Percentiles rank a stretch among this genome's conserved stretches.
Conservation (phyloP, 2,888 invertebrate species). For the Atherix ibis region DNA sequence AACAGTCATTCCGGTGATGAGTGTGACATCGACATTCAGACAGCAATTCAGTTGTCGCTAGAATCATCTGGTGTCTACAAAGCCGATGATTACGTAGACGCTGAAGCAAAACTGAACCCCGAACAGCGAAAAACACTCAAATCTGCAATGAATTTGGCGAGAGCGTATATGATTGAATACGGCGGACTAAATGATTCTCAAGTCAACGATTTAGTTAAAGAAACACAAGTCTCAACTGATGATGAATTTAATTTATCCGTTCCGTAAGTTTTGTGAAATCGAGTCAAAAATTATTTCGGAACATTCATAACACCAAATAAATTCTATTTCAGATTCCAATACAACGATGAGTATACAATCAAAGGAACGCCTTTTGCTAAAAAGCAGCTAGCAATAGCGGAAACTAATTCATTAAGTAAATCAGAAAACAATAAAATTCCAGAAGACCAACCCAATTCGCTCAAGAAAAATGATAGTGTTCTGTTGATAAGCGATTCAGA, state of each 20-base stretch:
- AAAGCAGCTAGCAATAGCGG: no score
- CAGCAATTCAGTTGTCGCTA: constrained; percentile 44
- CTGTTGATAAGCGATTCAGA: constrained; percentile 11
- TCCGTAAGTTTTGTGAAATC: no score
- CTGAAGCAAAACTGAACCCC: constrained; percentile 21
- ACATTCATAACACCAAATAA: no score
- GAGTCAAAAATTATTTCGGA: no score
- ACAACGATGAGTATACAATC: constrained; percentile 8
- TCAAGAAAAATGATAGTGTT: no score
- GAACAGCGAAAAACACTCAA: constrained; percentile 27
- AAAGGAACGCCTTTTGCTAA: no score
- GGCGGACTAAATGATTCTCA: constrained; percentile 56
- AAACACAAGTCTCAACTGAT: constrained; percentile 15
- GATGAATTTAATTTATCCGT: no score
- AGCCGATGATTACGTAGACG: constrained; percentile 34
- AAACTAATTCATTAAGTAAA: no score
- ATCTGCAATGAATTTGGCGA: constrained; percentile 39
- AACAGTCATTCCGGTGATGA: constrained; percentile 31
- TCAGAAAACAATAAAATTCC: no score
- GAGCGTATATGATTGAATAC: constrained; percentile 59
- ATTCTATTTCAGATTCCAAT: not conserved
- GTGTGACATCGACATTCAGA: constrained; percentile 39
- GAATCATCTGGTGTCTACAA: constrained; percentile 29
- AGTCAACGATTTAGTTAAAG: constrained; percentile 41
- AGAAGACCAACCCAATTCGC: no score